These are phyloP conservation scores for Geopemphigus sp. DNA, from an alignment of 1,140 invertebrate genomes.

Conservation along the genomic window DNA sequence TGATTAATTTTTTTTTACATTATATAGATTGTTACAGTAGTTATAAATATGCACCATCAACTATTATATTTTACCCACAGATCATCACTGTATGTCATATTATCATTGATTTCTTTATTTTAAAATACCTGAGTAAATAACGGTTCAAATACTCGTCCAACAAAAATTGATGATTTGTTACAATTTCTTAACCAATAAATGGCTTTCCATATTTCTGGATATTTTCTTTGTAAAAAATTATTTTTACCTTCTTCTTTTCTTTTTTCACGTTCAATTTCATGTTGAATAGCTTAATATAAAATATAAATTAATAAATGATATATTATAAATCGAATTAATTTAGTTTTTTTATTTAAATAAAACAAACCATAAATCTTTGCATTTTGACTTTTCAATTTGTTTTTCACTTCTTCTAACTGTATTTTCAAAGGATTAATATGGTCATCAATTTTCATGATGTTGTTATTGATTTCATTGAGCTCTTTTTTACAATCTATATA, in stretches of 20 bases:
- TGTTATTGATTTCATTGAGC: not conserved
- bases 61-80: no score
- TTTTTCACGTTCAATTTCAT: constrained; percentile 39
- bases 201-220: constrained; percentile 46
- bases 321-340: no score
- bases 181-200: constrained; percentile 46
- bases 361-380: constrained; percentile 29
- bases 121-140: constrained; percentile 57
- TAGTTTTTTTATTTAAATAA: not conserved
- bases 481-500: constrained; percentile 13
- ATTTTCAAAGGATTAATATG: not conserved
- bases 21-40: no score
- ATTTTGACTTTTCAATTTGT: not conserved
- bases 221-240: constrained; percentile 24
- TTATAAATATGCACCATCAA: no score
- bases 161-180: constrained; percentile 41
- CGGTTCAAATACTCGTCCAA: constrained; percentile 69
- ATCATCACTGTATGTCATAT: no score
- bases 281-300: constrained; percentile 30
- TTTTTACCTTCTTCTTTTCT: constrained; percentile 30
- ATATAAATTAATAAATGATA: not conserved
- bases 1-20: no score
- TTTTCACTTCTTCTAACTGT: constrained; percentile 5
- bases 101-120: not conserved
- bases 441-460: not conserved